Conservation (phyloP, 2,113 vertebrate species). For the Vombatus ursinus region DNA sequence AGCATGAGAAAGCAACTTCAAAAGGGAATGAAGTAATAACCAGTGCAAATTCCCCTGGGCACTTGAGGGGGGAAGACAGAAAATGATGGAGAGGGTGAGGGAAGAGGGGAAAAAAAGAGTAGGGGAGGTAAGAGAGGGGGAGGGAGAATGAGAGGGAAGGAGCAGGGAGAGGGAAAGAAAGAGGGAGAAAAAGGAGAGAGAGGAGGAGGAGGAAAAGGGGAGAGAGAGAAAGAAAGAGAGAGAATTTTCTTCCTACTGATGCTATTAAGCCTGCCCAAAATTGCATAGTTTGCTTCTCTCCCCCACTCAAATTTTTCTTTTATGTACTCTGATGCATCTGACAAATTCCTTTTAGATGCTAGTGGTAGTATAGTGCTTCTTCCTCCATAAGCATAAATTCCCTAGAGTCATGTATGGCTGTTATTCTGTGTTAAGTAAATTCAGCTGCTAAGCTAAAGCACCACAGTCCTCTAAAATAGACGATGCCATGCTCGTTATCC, state of each 20-base stretch:
- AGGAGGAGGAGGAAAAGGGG: neutral
- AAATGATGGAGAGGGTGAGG: neutral
- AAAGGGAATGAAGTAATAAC: slow-evolving; percentile 62
- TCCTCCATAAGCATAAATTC: neutral
- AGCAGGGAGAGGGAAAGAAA: neutral
- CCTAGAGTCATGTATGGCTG: neutral
- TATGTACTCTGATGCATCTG: neutral
- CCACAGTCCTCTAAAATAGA: neutral
- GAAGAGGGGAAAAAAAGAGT: neutral
- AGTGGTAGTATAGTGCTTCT: slow-evolving; percentile 26
- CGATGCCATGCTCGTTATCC: slow-evolving; percentile 28
- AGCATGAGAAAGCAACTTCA: slow-evolving; percentile 64
- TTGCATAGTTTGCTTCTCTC: neutral
- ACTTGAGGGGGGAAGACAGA: neutral
- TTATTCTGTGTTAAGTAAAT: neutral
- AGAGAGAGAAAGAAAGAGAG: neutral
- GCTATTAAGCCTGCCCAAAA: neutral
- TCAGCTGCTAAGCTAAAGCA: neutral
- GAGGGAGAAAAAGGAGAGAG: neutral
- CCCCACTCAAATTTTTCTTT: slow-evolving; percentile 1
- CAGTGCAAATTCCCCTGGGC: slow-evolving; percentile 20
- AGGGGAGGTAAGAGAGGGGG: neutral
- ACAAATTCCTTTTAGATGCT: slow-evolving; percentile 20
- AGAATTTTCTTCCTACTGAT: neutral
- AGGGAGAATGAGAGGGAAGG: neutral